Base-by-base conservation (phyloP, 2,113 vertebrate species). In the Megaleporinus macrocephalus region DNA sequence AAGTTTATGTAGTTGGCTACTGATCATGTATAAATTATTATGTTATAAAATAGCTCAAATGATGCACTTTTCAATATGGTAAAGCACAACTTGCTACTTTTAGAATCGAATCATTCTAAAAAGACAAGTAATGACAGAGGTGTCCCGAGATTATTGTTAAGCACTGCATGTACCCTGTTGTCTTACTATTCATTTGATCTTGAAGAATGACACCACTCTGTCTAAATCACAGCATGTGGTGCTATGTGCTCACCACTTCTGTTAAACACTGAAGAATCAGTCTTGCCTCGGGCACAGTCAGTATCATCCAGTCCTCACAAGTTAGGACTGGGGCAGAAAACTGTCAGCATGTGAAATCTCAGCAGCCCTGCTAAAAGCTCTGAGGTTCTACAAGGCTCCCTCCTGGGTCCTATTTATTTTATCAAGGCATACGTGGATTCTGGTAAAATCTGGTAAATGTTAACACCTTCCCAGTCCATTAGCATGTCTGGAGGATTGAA, bases 371-470 rank as follows among this genome's bases (percentile, higher is more conserved):
- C 66, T 41, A 12, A 24, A 70, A 44, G 66, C 65, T 10, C 13
- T 22, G 65, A 65, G 14, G 29, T 44, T 69, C 66, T 69, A 16
- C 20, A 69, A 41, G 33, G 66, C 33, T 22, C 20, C 33, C 66
- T 41, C 30, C 9, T 41, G 22, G 10, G 65, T 41, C 66, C 74
- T 78, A 79, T 82, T 86, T 53, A 63, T 78, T 88, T 86, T 83
- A 65, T 82, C 84, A 86, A 71, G 85, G 36, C 41, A 81, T 59
- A 77, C 11, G n/a, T 77, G 65, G 53, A 76, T 44, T 29, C 47
- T 6, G 57, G 51, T 20, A 0, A 44, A 83, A 86, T 81, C 51
- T 26, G 57, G 63, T 20, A 0, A 29, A 84, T 82, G 83, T 65
- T 66, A 26, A 66, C 27, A 33, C 27, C 9, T 18, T 30, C 41